Evolutionary conservation across 2,797 vertebrate genomes (phyloP).

Genomic region (Megaceryle alcyon): DNA sequence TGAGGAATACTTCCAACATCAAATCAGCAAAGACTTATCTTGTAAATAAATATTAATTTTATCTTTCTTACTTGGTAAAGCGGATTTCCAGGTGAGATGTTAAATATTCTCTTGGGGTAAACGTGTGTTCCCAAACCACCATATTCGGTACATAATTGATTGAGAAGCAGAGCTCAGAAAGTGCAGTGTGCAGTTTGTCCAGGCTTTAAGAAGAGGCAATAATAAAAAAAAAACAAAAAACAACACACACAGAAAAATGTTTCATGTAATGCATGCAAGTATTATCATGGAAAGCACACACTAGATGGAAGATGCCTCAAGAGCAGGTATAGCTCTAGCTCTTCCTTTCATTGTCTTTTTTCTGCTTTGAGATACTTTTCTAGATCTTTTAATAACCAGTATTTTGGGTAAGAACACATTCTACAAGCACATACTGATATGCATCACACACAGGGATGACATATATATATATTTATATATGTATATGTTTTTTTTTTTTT

Average conservation of each 20-base stretch:
- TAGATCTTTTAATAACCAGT: background rate
- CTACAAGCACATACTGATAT: background rate
- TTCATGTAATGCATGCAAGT: background rate
- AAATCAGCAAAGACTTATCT: background rate
- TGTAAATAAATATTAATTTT: background rate
- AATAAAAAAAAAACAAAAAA: conserved; percentile 1
- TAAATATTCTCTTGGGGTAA: conserved; percentile 96
- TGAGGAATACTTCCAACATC: background rate
- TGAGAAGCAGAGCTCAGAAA: conserved; percentile 99
- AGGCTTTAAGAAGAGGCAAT: conserved; percentile 77
- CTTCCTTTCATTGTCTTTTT: background rate
- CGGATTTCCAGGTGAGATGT: conserved; percentile 99
- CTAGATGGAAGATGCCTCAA: background rate
- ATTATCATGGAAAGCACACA: background rate
- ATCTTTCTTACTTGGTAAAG: conserved; percentile 93
- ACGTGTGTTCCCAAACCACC: conserved; percentile 98
- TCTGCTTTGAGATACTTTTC: background rate
- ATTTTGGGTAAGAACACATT: background rate
- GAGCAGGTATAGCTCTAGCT: background rate
- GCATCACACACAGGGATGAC: background rate
- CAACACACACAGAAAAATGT: background rate
- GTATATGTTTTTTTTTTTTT: fast-evolving
- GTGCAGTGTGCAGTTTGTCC: conserved; percentile 98
- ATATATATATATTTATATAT: background rate
- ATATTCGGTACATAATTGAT: conserved; percentile 99